These are phyloP conservation scores for Metallyticus violacea DNA, from an alignment of 2,888 invertebrate species.

Conservation along the genomic window DNA sequence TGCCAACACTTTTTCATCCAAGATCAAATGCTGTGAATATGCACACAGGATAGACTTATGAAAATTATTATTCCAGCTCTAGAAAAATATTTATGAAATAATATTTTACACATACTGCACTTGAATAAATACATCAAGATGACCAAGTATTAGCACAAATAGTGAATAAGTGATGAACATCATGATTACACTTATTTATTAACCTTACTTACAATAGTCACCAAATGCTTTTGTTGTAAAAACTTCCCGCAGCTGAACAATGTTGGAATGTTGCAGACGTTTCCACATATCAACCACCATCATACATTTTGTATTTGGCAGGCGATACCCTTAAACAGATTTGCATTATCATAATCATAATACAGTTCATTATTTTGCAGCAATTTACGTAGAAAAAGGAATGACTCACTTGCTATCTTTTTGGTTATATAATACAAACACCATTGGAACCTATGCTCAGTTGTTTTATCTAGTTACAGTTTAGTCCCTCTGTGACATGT, in stretches of 20 bases:
- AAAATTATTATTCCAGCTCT: neutral
- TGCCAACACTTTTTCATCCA: neutral
- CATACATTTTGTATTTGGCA: conserved; percentile 81
- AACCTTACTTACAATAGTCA: conserved; percentile 77
- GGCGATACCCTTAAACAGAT: conserved; percentile 63
- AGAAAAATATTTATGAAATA: no score
- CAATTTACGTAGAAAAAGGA: neutral
- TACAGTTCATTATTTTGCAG: neutral
- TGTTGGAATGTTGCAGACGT: conserved; percentile 90
- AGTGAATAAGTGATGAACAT: neutral
- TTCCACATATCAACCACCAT: conserved; percentile 91
- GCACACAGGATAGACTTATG: neutral
- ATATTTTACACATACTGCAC: neutral
- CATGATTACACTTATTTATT: neutral
- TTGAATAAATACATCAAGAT: neutral
- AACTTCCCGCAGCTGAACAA: conserved; percentile 87
- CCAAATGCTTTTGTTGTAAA: conserved; percentile 95
- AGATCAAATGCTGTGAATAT: neutral
- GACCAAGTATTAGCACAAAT: neutral
- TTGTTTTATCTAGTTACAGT: no score
- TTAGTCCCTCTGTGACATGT: no score
- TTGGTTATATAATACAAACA: no score
- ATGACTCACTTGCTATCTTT: neutral
- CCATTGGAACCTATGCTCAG: no score
- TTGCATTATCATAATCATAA: conserved; percentile 26